Percentiles rank a stretch among this genome's conserved stretches.
These are phyloP conservation scores for Argyrosomus japonicus DNA, from an alignment of 2,113 vertebrate genomes.

Conservation along the genomic window DNA sequence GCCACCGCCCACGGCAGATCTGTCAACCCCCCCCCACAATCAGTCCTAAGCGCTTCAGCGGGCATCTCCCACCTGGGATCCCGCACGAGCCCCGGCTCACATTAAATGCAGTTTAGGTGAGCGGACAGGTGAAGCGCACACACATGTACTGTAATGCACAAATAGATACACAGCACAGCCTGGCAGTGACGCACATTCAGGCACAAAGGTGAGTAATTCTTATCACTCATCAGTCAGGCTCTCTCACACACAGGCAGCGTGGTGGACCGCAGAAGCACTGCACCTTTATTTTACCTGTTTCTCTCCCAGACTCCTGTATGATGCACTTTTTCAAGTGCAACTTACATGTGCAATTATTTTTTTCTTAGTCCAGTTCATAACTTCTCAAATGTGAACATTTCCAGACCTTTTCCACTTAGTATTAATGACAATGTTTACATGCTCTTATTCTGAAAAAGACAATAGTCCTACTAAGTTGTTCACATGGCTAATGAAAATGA, in stretches of 20 bases:
- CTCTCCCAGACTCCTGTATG: no score
- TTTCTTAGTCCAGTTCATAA: neutral
- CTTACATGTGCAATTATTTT: no score
- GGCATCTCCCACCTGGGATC: slow-evolving; percentile 57
- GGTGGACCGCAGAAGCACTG: neutral
- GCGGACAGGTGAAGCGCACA: slow-evolving; percentile 53
- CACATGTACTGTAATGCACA: neutral
- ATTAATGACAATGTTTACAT: no score
- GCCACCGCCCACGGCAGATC: slow-evolving; percentile 66
- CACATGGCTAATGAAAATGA: no score
- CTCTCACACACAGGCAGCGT: neutral
- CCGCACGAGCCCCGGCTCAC: slow-evolving; percentile 18
- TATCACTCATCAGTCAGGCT: slow-evolving; percentile 16
- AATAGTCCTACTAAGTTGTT: no score
- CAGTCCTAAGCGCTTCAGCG: slow-evolving; percentile 47
- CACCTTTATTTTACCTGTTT: neutral
- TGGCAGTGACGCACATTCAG: slow-evolving; percentile 29
- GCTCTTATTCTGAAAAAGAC: no score
- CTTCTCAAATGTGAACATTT: no score
- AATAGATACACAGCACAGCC: slow-evolving; percentile 18
- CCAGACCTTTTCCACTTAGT: no score
- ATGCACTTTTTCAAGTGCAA: neutral
- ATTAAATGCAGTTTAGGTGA: slow-evolving; percentile 59
- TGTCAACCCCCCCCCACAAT: slow-evolving; percentile 34
- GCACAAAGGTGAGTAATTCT: slow-evolving; percentile 39